Conservation (phyloP, 2,113 vertebrate species). For the Brachirus orientalis region DNA sequence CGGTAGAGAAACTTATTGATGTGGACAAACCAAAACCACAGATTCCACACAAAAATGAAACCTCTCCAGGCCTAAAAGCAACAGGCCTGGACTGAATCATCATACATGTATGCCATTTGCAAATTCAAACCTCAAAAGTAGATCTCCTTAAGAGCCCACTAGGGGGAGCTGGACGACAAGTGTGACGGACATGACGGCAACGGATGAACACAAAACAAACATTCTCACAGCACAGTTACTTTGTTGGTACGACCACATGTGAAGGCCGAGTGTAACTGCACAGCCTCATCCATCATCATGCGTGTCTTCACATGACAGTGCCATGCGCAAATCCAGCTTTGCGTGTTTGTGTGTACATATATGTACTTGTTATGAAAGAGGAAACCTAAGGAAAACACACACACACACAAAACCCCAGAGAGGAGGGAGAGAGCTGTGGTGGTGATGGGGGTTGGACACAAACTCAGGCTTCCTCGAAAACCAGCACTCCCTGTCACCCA, state of each 20-base stretch:
- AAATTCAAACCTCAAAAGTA: neutral
- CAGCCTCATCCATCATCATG: slow-evolving; percentile 24
- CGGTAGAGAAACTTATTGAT: too few relatives aligned
- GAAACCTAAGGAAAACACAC: slow-evolving; percentile 57
- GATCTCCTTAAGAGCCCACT: slow-evolving; percentile 37
- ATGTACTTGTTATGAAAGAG: slow-evolving; percentile 70
- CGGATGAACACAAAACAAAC: too few relatives aligned
- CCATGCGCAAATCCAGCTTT: slow-evolving; percentile 15
- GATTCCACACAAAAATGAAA: too few relatives aligned
- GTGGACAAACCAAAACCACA: too few relatives aligned
- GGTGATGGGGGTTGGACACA: neutral
- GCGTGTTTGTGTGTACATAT: slow-evolving; percentile 31
- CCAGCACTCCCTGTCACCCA: slow-evolving; percentile 19
- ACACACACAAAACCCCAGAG: slow-evolving; percentile 35
- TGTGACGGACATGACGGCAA: neutral
- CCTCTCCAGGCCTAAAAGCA: too few relatives aligned
- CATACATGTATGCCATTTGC: too few relatives aligned
- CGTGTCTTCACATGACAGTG: slow-evolving; percentile 34
- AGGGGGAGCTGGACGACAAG: slow-evolving; percentile 59
- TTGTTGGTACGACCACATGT: slow-evolving; percentile 1
- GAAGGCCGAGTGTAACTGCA: slow-evolving; percentile 16
- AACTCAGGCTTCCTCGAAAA: slow-evolving; percentile 14
- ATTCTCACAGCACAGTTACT: slow-evolving; percentile 22
- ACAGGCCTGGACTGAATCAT: too few relatives aligned
- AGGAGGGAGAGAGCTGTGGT: slow-evolving; percentile 12